Evolutionary conservation across 2,113 vertebrate genomes (phyloP), one percentile per base, ranked within the genome.

Genomic region (Catharus fuscescens): DNA sequence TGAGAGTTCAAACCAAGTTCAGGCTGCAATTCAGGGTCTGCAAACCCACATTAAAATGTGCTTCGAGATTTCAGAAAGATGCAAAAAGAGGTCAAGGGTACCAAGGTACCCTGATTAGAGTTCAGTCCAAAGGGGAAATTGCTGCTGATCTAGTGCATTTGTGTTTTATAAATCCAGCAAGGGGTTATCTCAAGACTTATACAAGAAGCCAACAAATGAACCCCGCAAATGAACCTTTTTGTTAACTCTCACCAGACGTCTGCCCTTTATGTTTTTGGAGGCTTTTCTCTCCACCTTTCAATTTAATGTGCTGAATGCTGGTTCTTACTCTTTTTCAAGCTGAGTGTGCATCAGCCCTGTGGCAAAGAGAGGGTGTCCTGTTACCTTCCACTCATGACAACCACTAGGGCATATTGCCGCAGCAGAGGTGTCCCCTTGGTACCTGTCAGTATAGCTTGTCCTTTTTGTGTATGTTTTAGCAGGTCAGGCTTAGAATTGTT

Each of bases 1-100:
- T 77, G 34, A 69, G 81, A 94, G 94, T 94, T 94, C 50, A 26
- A 78, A 82, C 73, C 8, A 32, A 72, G 57, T 91, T 96, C 92
- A 91, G 84, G 50, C 60, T 96, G 42, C 70, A 52, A 45, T 81
- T 64, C 57, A 60, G 26, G 20, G 28, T 53, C 57, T 71, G 67
- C 48, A 95, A 65, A 79, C 61, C 59, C 53, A 57, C 60, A 72
- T 53, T 62, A 70, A 95, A 76, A 95, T 84, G 57, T 34, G 56
- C 20, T 44, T 52, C 32, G 54, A 57, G 54, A 65, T 88, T 83
- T 69, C 34, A 79, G 64, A 84, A 83, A 78, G 29, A 50, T 62
- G 40, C 16, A 64, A 50, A 50, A 62, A 48, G 50, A 87, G 34
- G 12, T 20, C 54, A 29, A 32, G 47, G 15, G 23, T 72, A 29